phyloP scores from a whole-genome alignment of 2,113 vertebrate species.

The Hypomesus transpacificus region DNA sequence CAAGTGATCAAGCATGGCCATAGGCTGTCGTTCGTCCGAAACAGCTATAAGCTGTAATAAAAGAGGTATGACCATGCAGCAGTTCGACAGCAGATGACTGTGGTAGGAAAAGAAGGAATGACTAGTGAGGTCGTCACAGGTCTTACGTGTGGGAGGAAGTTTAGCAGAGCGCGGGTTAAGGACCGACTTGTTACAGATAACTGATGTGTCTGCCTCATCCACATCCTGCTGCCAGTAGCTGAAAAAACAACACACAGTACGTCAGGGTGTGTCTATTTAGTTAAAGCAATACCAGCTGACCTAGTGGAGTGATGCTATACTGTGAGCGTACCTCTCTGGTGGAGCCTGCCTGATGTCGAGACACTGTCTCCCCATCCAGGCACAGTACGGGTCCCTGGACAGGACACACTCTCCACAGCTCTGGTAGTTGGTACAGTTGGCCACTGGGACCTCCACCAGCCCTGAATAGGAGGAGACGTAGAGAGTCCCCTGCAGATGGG shows the following conservation, averaged over 20 bases:
- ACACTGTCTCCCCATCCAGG: slow-evolving; percentile 80
- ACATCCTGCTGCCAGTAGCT: slow-evolving; percentile 86
- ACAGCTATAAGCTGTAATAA: too few relatives aligned
- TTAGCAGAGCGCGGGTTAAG: slow-evolving; percentile 39
- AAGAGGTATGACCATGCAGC: neutral
- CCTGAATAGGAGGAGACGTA: slow-evolving; percentile 81
- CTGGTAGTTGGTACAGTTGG: slow-evolving; percentile 89
- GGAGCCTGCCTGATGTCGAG: slow-evolving; percentile 52
- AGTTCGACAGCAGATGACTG: neutral
- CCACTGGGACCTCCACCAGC: slow-evolving; percentile 83
- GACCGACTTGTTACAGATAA: slow-evolving; percentile 57
- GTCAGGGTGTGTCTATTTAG: neutral
- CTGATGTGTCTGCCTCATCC: slow-evolving; percentile 72
- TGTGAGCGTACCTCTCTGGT: slow-evolving; percentile 57
- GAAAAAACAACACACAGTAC: slow-evolving; percentile 36
- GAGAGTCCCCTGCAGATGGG: slow-evolving; percentile 76
- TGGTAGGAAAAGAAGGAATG: neutral
- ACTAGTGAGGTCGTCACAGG: slow-evolving; percentile 29
- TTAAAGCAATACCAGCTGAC: neutral
- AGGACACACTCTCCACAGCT: slow-evolving; percentile 93
- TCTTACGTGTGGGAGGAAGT: slow-evolving; percentile 63
- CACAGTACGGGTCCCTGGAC: slow-evolving; percentile 92
- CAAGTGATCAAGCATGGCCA: too few relatives aligned
- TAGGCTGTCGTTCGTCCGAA: slow-evolving; percentile 4
- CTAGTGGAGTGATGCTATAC: neutral